Base-by-base conservation (phyloP, 1,140 invertebrate genomes). In the Drosophila sproati region DNA sequence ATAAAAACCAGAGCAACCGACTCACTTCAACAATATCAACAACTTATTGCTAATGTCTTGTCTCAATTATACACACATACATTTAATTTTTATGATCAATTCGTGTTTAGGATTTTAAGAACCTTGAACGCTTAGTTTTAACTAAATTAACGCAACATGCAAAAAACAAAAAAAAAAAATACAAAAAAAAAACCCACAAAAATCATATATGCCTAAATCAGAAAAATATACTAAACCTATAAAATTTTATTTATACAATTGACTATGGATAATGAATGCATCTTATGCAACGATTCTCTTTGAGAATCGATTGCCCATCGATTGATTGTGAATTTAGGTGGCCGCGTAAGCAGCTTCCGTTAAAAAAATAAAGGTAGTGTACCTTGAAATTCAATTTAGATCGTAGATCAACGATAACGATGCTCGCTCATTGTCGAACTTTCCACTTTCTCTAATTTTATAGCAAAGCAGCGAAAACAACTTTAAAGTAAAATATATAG, bases 91-190 rank as follows among this genome's bases (percentile, higher is more conserved):
- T 71, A 78, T 68, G 60, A 83, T 72, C 69, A 67, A 85, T 89
- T 89, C 80, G 77, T 89, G 85, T 88, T 85, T 88, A 88, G 85
- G 85, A 78, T 78, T 34, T 73, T 89, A 88, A 89, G 80, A 76
- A 85, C 60, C 80, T 81, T 88, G 76, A 87, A 89, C 71, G 71
- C 85, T 81, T 89, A 89, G 85, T 81, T 89, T 85, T 89, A 89
- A 89, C 75, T 73, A 75, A 85, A 85, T 76, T 80, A 80, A 78
- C 74, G 79, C 54, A 56, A 39, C 37, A 77, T 68, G 31, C 35
- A 75, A 39, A 64, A 55, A 39, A 45, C 66, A 54, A 66, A 71
- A 66, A 54, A 51, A 28, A 56, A 52, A 52, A 41, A 50, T 45
- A 67, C 47, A 61, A 41, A 80, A 20, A 20, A 20, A 20, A 20